Evolutionary conservation across 2,113 vertebrate genomes (phyloP).

Genomic region (Felis chaus): DNA sequence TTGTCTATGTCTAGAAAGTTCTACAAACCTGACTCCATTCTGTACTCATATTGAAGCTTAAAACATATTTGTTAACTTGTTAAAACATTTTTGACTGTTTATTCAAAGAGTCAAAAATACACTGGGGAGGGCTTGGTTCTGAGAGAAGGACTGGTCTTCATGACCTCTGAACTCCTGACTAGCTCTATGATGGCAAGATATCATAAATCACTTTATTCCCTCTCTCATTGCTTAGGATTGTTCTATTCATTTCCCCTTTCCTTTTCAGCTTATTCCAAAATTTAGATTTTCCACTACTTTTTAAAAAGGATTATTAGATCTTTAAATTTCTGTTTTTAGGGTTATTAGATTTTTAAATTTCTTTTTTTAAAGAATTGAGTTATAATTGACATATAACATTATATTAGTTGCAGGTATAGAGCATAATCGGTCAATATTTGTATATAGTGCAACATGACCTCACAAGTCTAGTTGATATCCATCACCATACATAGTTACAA

Average conservation of each 20-base stretch:
- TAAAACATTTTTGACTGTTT: neutral
- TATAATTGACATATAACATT: neutral
- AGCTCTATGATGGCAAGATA: neutral
- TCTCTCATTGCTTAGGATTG: neutral
- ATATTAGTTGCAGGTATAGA: neutral
- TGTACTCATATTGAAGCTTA: neutral
- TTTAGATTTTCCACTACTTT: neutral
- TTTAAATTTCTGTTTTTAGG: neutral
- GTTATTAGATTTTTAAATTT: neutral
- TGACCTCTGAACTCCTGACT: neutral
- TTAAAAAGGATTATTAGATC: neutral
- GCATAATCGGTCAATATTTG: neutral
- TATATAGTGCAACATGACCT: neutral
- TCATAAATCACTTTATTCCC: neutral
- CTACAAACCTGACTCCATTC: neutral
- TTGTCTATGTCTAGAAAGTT: neutral
- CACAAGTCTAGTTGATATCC: neutral
- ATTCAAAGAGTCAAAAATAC: neutral
- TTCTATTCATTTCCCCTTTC: neutral
- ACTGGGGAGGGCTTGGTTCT: neutral
- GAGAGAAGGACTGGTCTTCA: neutral
- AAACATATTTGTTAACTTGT: neutral
- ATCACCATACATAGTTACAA: neutral
- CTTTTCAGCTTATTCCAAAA: neutral
- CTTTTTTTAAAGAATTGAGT: neutral